phyloP scores from a whole-genome alignment of 2,113 vertebrate genomes.

The Pelusios castaneus region DNA sequence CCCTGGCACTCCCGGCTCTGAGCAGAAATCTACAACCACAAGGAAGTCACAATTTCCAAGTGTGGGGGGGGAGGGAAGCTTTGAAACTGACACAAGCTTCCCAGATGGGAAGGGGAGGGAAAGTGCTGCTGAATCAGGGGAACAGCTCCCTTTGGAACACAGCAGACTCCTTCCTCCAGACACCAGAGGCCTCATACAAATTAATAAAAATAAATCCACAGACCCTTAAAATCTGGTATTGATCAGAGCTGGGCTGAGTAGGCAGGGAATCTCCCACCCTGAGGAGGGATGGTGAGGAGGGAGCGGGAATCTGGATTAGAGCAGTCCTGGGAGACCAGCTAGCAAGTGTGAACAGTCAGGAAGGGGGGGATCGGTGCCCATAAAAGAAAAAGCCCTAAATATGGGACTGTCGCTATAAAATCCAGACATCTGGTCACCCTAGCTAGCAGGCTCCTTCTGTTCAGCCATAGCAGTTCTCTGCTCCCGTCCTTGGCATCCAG shows the following conservation, averaged over 20 bases:
- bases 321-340: too few relatives aligned
- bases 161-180: background rate
- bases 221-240: background rate
- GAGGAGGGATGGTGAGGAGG: background rate
- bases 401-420: too few relatives aligned
- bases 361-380: too few relatives aligned
- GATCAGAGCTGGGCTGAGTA: background rate
- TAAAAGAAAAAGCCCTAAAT: too few relatives aligned
- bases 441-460: background rate
- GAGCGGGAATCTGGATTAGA: background rate
- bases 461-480: background rate
- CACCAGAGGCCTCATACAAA: background rate
- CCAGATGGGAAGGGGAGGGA: background rate
- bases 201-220: background rate
- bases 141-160: background rate
- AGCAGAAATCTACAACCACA: background rate
- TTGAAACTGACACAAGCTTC: background rate
- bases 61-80: background rate
- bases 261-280: background rate
- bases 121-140: rapidly evolving
- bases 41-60: background rate
- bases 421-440: too few relatives aligned
- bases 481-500: background rate
- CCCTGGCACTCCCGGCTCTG: background rate
- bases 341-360: too few relatives aligned